Conservation (phyloP, 2,797 vertebrate species). For the Manis pentadactyla region DNA sequence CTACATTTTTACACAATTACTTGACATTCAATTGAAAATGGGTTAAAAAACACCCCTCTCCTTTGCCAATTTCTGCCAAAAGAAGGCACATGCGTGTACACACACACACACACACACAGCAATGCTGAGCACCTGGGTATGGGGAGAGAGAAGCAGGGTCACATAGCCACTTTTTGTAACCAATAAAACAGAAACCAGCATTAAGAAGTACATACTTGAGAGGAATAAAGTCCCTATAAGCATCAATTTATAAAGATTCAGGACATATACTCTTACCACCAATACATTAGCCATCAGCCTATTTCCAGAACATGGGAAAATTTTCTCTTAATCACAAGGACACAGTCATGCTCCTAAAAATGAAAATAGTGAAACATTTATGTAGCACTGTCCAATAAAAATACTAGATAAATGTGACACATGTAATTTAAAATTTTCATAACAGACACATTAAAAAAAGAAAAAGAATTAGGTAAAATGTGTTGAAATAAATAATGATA, state of each 20-base stretch:
- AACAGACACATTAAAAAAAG: neutral
- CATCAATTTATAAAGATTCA: conserved; percentile 31
- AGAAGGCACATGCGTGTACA: neutral
- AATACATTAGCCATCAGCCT: conserved; percentile 10
- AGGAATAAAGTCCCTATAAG: neutral
- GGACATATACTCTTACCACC: neutral
- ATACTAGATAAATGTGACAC: conserved; percentile 9
- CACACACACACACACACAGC: neutral
- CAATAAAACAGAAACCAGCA: neutral
- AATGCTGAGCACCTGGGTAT: neutral
- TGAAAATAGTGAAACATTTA: conserved; percentile 25
- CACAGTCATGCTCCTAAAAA: neutral
- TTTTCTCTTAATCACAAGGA: conserved; percentile 2
- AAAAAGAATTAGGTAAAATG: neutral
- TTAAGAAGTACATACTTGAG: neutral
- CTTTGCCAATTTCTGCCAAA: neutral
- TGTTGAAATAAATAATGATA: too few species aligned
- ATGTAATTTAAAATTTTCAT: neutral
- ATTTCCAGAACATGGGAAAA: neutral
- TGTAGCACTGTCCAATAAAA: neutral
- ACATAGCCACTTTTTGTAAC: neutral
- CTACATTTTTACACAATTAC: neutral
- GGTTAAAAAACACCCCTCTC: neutral
- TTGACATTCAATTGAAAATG: neutral
- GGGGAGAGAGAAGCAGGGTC: neutral